Evolutionary conservation across 1,140 invertebrate species (phyloP), one percentile per base, ranked within the genome.

Genomic region (Linepithema humile): DNA sequence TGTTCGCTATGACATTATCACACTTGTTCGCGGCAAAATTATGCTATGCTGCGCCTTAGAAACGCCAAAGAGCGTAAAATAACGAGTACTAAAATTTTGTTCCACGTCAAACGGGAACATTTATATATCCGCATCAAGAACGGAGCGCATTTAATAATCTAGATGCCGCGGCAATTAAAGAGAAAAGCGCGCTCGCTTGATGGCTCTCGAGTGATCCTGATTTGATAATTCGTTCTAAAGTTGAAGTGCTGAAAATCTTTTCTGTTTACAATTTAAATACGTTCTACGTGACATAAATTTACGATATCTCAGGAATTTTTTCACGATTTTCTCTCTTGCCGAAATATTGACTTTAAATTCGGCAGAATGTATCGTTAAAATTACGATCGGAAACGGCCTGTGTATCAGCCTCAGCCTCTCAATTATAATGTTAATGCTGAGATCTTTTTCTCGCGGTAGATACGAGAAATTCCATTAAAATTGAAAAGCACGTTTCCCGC

Each of bases 11-110:
- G 32, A 78, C 60, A 78, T 78, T 78, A 78, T 78, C 74, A 38
- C 60, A 38, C 62, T 67, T 78, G 74, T 78, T 67, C 32, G 60
- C 60, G 60, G 12, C 45, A 29, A 67, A 77, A 77, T 77, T 77
- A 77, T 50, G 38, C 29, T 50, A 29, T 7, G 55, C 38, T 9
- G 53, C 50, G 15, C 32, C 20, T 26, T 23, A 20, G 2, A 43
- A 74, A 73, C 70, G 26, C 55, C 55, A 6, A 7, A 6, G 53
- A 35, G 5, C 60, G 38, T 43, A 43, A 62, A 23, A 35, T 62
- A 75, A 75, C 12, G 57, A 45, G 9, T 57, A n/a, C 40, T 62
- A n/a, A 75, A 48, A 48, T 75, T 75, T 62, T 32, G 57, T 45
- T 45, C 26, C 23, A 17, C 55, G 38, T 62, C 57, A 26, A 45